phyloP scores from a whole-genome alignment of 2,797 vertebrate genomes.

The Coregonus sp. region DNA sequence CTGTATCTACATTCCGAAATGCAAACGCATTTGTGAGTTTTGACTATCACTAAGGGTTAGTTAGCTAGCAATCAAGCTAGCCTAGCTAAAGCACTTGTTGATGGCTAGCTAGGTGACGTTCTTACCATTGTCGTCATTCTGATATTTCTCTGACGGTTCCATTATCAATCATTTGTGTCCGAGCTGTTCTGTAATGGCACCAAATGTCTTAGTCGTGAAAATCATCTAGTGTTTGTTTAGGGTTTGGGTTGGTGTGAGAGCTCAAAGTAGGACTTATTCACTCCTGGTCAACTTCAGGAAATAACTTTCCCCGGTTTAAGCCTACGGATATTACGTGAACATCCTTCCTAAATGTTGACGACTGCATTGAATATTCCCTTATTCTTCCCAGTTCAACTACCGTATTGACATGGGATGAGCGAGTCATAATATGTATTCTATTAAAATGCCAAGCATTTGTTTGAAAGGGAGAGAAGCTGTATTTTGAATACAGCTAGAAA shows the following conservation, averaged over 20 bases:
- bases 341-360: constrained; percentile 60
- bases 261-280: background rate
- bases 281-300: constrained; percentile 74
- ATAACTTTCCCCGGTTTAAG: constrained; percentile 80
- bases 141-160: constrained; percentile 50
- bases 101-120: background rate
- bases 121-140: constrained; percentile 56
- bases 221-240: background rate
- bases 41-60: background rate
- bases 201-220: background rate
- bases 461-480: too few relatives aligned
- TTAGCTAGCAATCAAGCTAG: background rate
- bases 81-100: background rate
- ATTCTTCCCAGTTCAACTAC: too few relatives aligned
- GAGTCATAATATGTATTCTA: too few relatives aligned
- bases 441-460: too few relatives aligned
- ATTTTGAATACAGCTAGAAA: too few relatives aligned
- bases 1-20: background rate
- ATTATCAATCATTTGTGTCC: constrained; percentile 30
- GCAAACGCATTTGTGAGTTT: background rate
- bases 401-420: too few relatives aligned
- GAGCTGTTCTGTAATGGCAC: background rate
- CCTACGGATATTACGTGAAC: constrained; percentile 76
- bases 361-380: background rate
- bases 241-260: background rate